Evolutionary conservation across 2,888 invertebrate genomes (phyloP), one percentile per base, ranked within the genome.

Genomic region (Melanotus villosus): DNA sequence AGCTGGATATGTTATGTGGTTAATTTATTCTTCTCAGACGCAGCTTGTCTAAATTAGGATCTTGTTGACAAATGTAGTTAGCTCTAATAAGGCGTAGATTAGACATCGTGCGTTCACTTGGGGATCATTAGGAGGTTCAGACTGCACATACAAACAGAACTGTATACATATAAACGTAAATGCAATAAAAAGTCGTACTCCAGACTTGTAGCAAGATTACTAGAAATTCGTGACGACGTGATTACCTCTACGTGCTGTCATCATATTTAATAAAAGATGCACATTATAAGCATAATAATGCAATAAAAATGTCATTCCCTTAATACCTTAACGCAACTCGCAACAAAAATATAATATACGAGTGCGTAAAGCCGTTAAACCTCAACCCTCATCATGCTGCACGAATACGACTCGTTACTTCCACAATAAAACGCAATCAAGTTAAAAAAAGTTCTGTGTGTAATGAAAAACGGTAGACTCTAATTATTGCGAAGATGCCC

Each of bases 401-500:
- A 30, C 36, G 38, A 65, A 19, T 38, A 14, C 32, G 14, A 18
- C n/a, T n/a, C n/a, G n/a, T n/a, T n/a, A n/a, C n/a, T n/a, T n/a
- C n/a, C n/a, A n/a, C 26, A 38, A 23, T 30, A 45, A 58, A 57
- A 36, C 34, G 47, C 50, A 50, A 65, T 65, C 56, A 45, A 57
- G 63, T 54, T 36, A 7, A 50, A 64, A 52, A 54, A 60, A 67
- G 34, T 12, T 23, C 57, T 16, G 62, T 64, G 71, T 68, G 66
- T 75, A 67, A 71, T 65, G 63, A 73, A 72, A 70, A 71, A 69
- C 73, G 63, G 73, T 71, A 71, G 70, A 70, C 66, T 60, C 58
- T 73, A 73, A 74, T 36, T 41, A 21, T 73, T 74, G 71, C 68
- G 65, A 73, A 75, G 41, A 76, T 76, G 76, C 76, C 76, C 62